These are phyloP conservation scores for Drosophila ohnishii DNA, from an alignment of 1,140 invertebrate species.

Conservation along the genomic window DNA sequence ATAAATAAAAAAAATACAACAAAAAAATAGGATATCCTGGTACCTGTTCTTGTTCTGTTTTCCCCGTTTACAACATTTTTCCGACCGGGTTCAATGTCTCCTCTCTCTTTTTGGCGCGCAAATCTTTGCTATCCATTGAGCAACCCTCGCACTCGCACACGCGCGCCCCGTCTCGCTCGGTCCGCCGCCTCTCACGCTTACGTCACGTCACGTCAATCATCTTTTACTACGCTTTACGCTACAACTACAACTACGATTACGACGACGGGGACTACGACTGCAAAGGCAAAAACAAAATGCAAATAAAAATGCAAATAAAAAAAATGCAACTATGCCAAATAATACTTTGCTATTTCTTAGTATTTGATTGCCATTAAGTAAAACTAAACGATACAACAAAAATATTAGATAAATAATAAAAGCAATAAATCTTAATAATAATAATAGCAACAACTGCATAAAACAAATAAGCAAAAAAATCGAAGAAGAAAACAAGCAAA, in stretches of 20 bases:
- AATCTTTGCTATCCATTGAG: constrained; percentile 42
- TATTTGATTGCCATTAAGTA: not conserved
- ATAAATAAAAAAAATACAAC: not conserved
- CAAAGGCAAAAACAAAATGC: constrained; percentile 16
- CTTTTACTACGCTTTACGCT: constrained; percentile 46
- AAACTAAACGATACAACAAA: not conserved
- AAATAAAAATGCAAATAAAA: constrained; percentile 15
- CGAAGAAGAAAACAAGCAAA: constrained; percentile 5
- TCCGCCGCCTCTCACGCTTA: constrained; percentile 19
- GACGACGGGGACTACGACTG: not conserved
- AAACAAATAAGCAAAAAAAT: not conserved
- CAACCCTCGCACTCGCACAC: constrained; percentile 35
- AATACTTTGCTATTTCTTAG: constrained; percentile 2
- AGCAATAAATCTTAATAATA: constrained; percentile 3
- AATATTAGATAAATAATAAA: not conserved
- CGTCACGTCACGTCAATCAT: constrained; percentile 43
- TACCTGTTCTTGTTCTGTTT: not conserved
- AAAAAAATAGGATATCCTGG: not conserved
- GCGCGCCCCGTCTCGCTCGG: constrained; percentile 3
- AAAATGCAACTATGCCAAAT: constrained; percentile 9
- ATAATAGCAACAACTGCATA: constrained; percentile 10
- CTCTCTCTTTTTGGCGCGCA: constrained; percentile 50
- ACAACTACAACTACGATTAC: constrained; percentile 31
- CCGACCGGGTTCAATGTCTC: constrained; percentile 55
- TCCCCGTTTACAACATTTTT: not conserved